Evolutionary conservation across 2,113 vertebrate species (phyloP), one percentile per base, ranked within the genome.

Genomic region (Toxostoma redivivum): DNA sequence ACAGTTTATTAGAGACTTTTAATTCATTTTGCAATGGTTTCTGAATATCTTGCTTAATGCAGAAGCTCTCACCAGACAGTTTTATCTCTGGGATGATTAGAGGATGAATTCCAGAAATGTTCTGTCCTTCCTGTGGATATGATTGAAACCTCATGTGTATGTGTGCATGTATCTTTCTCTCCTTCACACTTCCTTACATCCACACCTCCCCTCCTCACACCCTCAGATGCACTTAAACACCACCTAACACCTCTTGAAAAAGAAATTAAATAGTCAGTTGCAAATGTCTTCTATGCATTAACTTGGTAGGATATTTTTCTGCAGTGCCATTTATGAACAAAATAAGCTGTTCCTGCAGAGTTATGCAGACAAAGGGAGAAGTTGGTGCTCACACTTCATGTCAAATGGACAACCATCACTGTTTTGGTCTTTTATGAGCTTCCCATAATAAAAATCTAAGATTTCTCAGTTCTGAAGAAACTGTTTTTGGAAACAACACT

Each of bases 131-230:
- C 9, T 38, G 31, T 31, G 33, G 8, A 18, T 85, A 76, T 56
- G 27, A 67, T 8, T 21, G n/a, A 78, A 91, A 35, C 6, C 30
- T 24, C 2, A 5, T 0, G 2, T 35, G 8, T 16, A 27, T 9
- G 3, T 22, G 17, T 10, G 8, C 15, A 17, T 8, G 6, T n/a
- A 19, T 24, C n/a, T 33, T 74, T 71, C 31, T 48, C 20, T 72
- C 7, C 20, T 73, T 71, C 38, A 33, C 25, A 7, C 6, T 77
- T 69, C 6, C 30, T 81, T 64, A 12, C 8, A 35, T 37, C n/a
- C 20, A 25, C 28, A n/a, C 7, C 20, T n/a, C 5, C 0, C 15
- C 6, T 20, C 7, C 6, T 11, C 15, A 16, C 15, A 14, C 11
- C 5, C 21, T 33, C 56, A 84, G 42, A 72, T 57, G 3, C n/a